phyloP scores from a whole-genome alignment of 2,113 vertebrate genomes.

The Agelaius tricolor region DNA sequence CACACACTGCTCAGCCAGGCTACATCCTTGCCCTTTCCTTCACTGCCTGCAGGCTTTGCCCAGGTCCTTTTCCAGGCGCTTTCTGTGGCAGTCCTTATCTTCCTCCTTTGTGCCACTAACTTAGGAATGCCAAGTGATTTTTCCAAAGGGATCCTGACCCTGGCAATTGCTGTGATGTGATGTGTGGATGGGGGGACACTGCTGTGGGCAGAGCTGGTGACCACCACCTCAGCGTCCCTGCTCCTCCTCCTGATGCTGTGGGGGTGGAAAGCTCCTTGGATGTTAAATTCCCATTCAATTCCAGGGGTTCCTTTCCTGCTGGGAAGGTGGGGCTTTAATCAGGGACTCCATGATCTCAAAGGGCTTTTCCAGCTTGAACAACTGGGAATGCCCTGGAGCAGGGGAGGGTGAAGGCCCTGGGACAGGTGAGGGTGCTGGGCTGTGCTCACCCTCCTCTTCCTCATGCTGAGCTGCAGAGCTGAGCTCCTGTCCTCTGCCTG shows the following conservation, averaged over 20 bases:
- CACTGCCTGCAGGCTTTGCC: fast-evolving
- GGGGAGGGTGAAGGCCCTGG: background rate
- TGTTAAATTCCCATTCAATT: background rate
- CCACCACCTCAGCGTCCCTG: background rate
- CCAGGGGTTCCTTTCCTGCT: background rate
- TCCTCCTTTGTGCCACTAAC: background rate
- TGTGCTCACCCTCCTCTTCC: fast-evolving
- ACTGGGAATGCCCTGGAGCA: background rate
- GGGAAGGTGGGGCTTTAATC: background rate
- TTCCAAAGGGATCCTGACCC: background rate
- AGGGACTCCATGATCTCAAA: fast-evolving
- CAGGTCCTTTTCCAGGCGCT: background rate
- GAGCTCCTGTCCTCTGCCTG: fast-evolving
- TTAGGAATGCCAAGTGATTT: background rate
- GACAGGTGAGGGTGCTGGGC: background rate
- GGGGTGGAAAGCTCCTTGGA: background rate
- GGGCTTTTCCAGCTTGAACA: background rate
- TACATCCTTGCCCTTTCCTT: background rate
- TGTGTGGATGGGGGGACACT: background rate
- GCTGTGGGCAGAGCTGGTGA: background rate
- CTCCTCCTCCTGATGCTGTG: background rate
- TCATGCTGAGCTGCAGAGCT: background rate
- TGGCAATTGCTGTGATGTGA: fast-evolving
- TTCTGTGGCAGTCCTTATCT: background rate
- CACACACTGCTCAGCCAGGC: background rate